phyloP scores from a whole-genome alignment of 2,113 vertebrate genomes.

The Leucopsar rothschildi region DNA sequence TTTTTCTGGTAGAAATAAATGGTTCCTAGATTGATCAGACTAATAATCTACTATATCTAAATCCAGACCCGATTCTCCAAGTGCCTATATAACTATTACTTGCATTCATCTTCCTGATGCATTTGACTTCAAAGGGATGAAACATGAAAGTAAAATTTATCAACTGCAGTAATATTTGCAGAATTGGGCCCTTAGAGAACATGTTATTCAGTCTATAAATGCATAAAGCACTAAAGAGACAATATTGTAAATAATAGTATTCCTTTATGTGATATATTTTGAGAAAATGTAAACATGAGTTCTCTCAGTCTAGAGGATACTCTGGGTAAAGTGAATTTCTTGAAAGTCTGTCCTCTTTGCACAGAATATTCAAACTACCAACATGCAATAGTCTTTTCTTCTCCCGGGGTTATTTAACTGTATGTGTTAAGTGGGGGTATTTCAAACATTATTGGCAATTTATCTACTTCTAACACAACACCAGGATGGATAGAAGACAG shows the following conservation, averaged over 20 bases:
- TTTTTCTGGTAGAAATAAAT: not conserved
- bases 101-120: not conserved
- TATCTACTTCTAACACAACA: not conserved
- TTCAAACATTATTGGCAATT: not conserved
- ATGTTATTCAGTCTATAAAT: not conserved
- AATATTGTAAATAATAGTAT: not conserved
- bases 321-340: not conserved
- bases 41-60: not conserved
- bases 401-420: not conserved
- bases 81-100: not conserved
- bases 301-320: not conserved
- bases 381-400: not conserved
- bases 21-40: not conserved
- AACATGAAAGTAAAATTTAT: conserved; percentile 24
- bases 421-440: fast-evolving
- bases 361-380: not conserved
- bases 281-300: not conserved
- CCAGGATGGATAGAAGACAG: not conserved
- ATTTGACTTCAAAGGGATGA: not conserved
- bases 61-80: not conserved
- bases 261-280: not conserved
- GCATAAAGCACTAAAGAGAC: not conserved
- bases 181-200: not conserved
- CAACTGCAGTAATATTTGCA: not conserved
- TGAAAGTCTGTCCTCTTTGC: not conserved